Percentiles rank a stretch among this genome's conserved stretches.
phyloP scores from a whole-genome alignment of 2,113 vertebrate genomes.

The Hippocampus comes region DNA sequence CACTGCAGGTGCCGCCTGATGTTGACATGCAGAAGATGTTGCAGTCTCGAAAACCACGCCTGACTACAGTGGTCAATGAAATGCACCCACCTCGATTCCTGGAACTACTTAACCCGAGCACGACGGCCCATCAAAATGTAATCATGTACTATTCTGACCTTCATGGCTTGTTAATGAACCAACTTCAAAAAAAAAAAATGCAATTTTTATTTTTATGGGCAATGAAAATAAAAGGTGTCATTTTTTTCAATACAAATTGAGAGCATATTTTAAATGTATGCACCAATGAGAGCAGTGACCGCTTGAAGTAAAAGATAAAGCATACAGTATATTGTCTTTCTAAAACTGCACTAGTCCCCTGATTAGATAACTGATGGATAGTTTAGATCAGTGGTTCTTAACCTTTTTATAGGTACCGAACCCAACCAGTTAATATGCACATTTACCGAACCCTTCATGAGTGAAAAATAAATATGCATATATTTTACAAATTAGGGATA shows the following conservation, averaged over 20 bases:
- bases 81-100: background rate
- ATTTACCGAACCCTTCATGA: too few species aligned
- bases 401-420: too few species aligned
- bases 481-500: too few species aligned
- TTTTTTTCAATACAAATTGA: background rate
- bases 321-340: background rate
- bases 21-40: conserved; percentile 1
- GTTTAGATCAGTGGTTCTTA: too few species aligned
- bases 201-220: background rate
- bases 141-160: background rate
- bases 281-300: background rate
- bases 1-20: conserved; percentile 4
- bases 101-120: background rate
- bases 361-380: background rate
- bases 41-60: background rate
- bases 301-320: background rate
- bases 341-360: background rate
- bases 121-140: conserved; percentile 2
- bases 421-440: too few species aligned
- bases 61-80: background rate
- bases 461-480: too few species aligned
- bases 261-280: background rate
- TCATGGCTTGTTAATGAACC: background rate
- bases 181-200: background rate
- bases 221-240: background rate